Percentiles rank a stretch among this genome's conserved stretches.
Conservation (phyloP, 1,140 invertebrate genomes). For the Artemia franciscana region DNA sequence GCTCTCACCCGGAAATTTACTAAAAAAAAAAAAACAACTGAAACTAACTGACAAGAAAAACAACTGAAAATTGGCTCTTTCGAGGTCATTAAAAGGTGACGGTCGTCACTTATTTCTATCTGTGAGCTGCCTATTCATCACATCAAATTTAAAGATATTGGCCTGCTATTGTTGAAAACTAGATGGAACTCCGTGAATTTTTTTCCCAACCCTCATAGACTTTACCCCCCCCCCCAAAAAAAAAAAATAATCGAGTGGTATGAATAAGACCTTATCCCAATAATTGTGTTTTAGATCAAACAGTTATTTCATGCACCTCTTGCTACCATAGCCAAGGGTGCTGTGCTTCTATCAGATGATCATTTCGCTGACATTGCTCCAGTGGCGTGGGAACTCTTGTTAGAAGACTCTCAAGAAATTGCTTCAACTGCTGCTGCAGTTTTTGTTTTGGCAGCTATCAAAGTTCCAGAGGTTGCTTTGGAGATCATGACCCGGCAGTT, state of each 20-base stretch:
- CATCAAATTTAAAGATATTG: no score
- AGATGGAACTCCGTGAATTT: no score
- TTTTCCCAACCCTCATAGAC: no score
- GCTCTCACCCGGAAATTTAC: no score
- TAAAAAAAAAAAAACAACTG: no score
- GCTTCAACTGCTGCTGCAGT: conserved; percentile 58
- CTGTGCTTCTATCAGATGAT: conserved; percentile 65
- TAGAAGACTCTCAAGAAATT: conserved; percentile 49
- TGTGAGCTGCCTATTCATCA: no score
- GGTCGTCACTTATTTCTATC: no score
- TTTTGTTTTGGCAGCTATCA: conserved; percentile 74
- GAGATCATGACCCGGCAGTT: conserved; percentile 68
- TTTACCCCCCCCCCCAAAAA: no score
- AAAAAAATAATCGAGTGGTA: not conserved
- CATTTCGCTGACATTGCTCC: conserved; percentile 64
- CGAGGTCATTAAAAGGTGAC: no score
- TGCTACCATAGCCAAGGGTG: conserved; percentile 70
- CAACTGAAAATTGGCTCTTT: no score
- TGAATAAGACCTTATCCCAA: not conserved
- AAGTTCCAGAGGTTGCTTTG: conserved; percentile 59
- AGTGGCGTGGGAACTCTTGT: conserved; percentile 75
- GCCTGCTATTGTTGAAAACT: no score
- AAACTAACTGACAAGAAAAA: no score
- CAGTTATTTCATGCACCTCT: conserved; percentile 74
- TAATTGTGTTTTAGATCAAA: conserved; percentile 31